Conservation (phyloP, 2,888 invertebrate species). For the Macrophya alboannulata region DNA sequence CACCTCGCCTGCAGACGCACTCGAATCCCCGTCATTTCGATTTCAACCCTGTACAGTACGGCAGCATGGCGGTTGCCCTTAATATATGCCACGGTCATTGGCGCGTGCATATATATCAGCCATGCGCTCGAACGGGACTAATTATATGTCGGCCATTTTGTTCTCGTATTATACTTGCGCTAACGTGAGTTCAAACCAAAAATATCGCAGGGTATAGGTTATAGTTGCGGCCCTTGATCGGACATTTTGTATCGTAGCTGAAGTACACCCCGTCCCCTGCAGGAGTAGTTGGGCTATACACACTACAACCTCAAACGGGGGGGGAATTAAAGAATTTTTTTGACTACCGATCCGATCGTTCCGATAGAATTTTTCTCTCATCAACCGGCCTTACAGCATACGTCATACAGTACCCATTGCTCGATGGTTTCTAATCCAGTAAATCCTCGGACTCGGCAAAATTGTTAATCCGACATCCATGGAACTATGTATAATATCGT, state of each 20-base stretch:
- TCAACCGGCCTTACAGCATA: no score
- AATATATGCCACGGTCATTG: slow-evolving; percentile 58
- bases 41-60: slow-evolving; percentile 36
- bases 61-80: slow-evolving; percentile 55
- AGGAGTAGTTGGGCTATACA: background rate
- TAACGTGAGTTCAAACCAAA: slow-evolving; percentile 21
- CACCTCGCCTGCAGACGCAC: background rate
- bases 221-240: background rate
- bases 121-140: slow-evolving; percentile 54
- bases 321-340: background rate
- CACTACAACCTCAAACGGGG: background rate
- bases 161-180: slow-evolving; percentile 18
- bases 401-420: background rate
- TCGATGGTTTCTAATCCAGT: background rate
- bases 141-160: slow-evolving; percentile 55
- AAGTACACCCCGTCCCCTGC: background rate
- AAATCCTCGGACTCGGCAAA: background rate
- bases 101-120: slow-evolving; percentile 52
- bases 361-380: background rate
- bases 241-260: slow-evolving; percentile 12
- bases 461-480: slow-evolving; percentile 24
- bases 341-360: background rate
- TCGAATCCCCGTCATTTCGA: background rate
- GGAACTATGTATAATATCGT: slow-evolving; percentile 31
- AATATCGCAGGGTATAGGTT: background rate